Evolutionary conservation across 1,140 invertebrate species (phyloP), one percentile per base, ranked within the genome.

Genomic region (Solen grandis): DNA sequence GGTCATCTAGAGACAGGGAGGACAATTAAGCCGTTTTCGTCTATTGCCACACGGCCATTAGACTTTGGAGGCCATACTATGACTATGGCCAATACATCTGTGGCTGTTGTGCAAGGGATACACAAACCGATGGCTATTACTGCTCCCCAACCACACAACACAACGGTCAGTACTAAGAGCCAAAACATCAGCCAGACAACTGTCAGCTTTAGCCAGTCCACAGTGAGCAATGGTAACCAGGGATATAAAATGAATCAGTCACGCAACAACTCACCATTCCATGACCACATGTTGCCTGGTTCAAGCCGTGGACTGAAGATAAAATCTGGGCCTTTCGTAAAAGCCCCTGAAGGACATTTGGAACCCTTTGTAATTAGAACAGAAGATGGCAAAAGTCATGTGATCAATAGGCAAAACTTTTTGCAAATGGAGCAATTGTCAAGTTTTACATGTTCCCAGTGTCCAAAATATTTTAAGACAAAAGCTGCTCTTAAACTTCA

Each of bases 401-500:
- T 66, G 22, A 52, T 78, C 8, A 52, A 41, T 19, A 41, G 46
- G 8, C 16, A 41, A 25, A 78, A 55, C 46, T 19, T 78, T 22
- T 14, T 59, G 16, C 73, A 38, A 10, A 25, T 65, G 10, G 54
- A 68, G 25, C 22, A n/a, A 2, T 22, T 65, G 19, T 50, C 62
- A 29, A 65, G 75, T 13, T 78, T 78, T 50, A 33, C 63, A 3
- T 78, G 75, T 35, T 50, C n/a, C 25, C 75, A 78, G 55, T 78
- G 75, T 36, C 25, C 55, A 68, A 78, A 78, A 36, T 55, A 63
- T 19, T 78, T 78, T 60, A 78, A 78, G 46, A 78, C 75, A 27
- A 78, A 78, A 69, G 75, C 75, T 36, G 75, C 75, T 10, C 57
- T 78, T 38, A 78, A 78, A 38, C 55, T 78, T 19, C 75, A 78